A percentile compares a stretch with the other conserved stretches of the same genome.
Evolutionary conservation across 2,888 invertebrate species (phyloP).

Genomic region (Agrotis exclamationis): DNA sequence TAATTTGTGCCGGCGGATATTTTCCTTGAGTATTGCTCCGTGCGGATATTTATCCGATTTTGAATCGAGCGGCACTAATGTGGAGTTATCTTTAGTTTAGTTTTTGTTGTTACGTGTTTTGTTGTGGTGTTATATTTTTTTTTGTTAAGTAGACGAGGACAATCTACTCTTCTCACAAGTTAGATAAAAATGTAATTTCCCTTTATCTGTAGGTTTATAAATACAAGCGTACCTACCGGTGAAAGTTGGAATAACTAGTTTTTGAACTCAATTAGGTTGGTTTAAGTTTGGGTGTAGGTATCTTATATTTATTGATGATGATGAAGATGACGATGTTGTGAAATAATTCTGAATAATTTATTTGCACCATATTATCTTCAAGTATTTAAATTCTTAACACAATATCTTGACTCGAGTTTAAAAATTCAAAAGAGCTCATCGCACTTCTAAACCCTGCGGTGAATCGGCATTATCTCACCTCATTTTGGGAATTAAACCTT

Average conservation of each 20-base stretch:
- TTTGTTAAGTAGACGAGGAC: neutral
- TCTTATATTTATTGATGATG: no score
- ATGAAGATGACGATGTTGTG: no score
- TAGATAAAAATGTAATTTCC: neutral
- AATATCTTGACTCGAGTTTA: no score
- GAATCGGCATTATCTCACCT: no score
- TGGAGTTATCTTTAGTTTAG: slow-evolving; percentile 33
- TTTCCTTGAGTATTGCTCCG: slow-evolving; percentile 43
- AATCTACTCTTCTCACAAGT: neutral
- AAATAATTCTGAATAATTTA: no score
- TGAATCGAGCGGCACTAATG: slow-evolving; percentile 46
- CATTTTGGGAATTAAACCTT: no score
- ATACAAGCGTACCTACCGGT: neutral
- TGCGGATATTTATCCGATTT: slow-evolving; percentile 43
- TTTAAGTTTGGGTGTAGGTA: neutral
- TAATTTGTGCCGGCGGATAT: slow-evolving; percentile 54
- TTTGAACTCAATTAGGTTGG: neutral
- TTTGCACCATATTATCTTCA: no score
- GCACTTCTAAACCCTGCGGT: no score
- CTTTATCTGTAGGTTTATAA: neutral
- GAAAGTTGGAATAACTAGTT: neutral
- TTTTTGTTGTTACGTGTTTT: slow-evolving; percentile 25
- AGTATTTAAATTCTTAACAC: no score
- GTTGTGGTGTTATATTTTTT: slow-evolving; percentile 8
- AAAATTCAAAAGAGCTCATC: no score